Evolutionary conservation across 2,113 vertebrate species (phyloP).

Genomic region (Sula dactylatra): DNA sequence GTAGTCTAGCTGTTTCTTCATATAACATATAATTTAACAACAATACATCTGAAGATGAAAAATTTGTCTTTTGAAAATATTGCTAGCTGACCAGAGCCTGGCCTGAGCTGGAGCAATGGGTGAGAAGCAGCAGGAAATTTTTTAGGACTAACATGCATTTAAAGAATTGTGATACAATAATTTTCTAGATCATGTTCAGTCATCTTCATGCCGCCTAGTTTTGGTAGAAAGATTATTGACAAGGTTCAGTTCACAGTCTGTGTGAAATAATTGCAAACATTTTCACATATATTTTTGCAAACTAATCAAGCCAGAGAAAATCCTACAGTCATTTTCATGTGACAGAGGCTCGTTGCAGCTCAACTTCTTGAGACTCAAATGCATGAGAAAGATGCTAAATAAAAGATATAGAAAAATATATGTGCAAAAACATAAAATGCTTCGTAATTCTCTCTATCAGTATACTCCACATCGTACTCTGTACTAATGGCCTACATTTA

Average conservation of each 20-base stretch:
- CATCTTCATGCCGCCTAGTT: not conserved
- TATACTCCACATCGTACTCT: fast-evolving
- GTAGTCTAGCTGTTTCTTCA: not conserved
- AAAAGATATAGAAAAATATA: not conserved
- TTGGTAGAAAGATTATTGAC: not conserved
- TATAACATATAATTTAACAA: not conserved
- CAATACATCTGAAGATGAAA: not conserved
- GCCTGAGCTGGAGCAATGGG: not conserved
- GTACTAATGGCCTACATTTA: not conserved
- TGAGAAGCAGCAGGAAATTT: not conserved
- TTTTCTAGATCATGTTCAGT: not conserved
- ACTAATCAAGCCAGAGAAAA: not conserved
- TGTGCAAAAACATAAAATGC: not conserved
- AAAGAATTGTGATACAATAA: not conserved
- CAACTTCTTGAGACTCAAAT: not conserved
- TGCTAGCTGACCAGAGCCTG: not conserved
- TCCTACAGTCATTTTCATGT: not conserved
- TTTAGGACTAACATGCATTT: not conserved
- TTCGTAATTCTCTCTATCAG: not conserved
- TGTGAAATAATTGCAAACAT: not conserved
- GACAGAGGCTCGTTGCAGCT: not conserved
- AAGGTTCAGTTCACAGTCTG: not conserved
- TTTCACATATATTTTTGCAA: not conserved
- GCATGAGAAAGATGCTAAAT: not conserved
- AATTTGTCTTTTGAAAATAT: not conserved